phyloP scores from a whole-genome alignment of 2,113 vertebrate genomes.

The Oreocharis arfaki region DNA sequence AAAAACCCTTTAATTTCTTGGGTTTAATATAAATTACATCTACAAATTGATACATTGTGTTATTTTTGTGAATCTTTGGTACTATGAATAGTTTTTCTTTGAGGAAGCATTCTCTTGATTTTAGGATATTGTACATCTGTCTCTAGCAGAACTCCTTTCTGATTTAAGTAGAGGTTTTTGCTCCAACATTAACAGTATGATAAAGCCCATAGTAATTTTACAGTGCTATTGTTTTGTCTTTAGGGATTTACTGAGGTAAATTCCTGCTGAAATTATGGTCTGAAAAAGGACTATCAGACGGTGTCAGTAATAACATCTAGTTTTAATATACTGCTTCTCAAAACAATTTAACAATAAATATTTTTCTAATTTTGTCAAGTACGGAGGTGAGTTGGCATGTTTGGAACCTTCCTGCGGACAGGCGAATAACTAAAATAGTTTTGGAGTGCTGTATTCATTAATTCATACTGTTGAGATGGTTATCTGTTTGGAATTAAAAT shows the following conservation, averaged over 20 bases:
- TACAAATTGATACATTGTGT: neutral
- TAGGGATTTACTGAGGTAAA: neutral
- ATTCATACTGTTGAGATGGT: neutral
- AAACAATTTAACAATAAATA: neutral
- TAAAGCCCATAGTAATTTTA: neutral
- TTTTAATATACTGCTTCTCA: neutral
- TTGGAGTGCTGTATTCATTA: neutral
- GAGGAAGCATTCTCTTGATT: neutral
- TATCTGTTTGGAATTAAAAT: neutral
- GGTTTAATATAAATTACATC: neutral
- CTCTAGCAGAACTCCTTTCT: neutral
- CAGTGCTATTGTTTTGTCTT: neutral
- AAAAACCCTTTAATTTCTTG: neutral
- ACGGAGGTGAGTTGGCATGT: neutral
- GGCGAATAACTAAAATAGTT: neutral
- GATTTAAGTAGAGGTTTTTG: neutral
- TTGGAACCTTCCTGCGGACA: neutral
- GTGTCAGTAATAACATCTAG: neutral
- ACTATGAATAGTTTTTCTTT: neutral
- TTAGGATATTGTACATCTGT: neutral
- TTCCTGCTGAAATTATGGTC: neutral
- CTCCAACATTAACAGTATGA: neutral
- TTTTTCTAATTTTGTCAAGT: neutral
- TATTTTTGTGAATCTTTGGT: neutral
- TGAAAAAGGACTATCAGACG: neutral